Base-by-base conservation (phyloP, 23 tunicate species). In the Trididemnum miniatum region DNA sequence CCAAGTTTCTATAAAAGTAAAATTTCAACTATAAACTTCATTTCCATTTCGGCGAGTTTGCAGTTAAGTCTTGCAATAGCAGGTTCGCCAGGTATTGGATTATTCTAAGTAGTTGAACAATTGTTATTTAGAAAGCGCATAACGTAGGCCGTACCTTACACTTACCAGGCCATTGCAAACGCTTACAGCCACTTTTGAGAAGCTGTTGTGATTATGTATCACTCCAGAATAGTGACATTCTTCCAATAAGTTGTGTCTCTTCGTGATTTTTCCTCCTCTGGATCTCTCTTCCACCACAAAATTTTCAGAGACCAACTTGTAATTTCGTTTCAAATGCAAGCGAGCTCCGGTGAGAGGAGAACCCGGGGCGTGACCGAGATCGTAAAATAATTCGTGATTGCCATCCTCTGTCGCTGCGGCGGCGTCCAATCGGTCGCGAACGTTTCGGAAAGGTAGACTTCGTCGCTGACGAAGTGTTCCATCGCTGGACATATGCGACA, bases 141-240 rank as follows among this genome's bases (percentile, higher is more conserved):
- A n/a, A n/a, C n/a, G n/a, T n/a, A n/a, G n/a, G n/a, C n/a, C n/a
- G n/a, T n/a, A n/a, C n/a, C 12, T 44, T 44, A 7, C 15, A 87
- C 98, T 83, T 62, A 93, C 98, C 98, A 93, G 31, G 57, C 98
- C 98, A 51, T 93, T 91, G 76, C 98, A 93, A 22, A 93, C 72
- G 40, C 98, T 93, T 29, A 93, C 67, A 3, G 98, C 98, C 4
- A 93, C 92, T 77, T 88, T 93, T 22, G 98, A 93, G 57, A 80
- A 93, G 57, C 89, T 78, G 51, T 88, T 80, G 69, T 93, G 92
- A 35, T 93, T 93, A 65, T 93, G 93, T 38, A 93, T 93, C 34
- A 77, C 88, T 27, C 98, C 98, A 4, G 72, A 76, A 64, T 93
- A 93, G 65, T 93, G 98, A 54, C 98, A 93, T 30, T 93, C 98